Evolutionary conservation across 2,888 invertebrate genomes (phyloP), one percentile per base, ranked within the genome.

Genomic region (Macrophya annulata): DNA sequence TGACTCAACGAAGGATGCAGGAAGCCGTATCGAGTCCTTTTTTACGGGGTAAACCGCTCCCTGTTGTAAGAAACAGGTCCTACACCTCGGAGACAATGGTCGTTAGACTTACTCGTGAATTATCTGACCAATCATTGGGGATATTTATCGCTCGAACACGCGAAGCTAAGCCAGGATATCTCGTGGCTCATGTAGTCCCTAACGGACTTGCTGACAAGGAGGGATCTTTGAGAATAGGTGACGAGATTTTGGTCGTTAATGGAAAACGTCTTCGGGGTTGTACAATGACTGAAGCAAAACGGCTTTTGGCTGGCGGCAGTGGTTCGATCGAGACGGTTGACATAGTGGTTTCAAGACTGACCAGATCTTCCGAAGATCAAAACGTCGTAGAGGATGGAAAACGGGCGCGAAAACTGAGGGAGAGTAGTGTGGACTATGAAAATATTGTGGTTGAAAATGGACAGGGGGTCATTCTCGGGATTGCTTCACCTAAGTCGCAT

Each of bases 191-290:
- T 90, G 95, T 97, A 4, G 96, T 96, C 37, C 96, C 96, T 4
- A 96, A 95, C 85, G 96, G 96, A 87, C 92, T 96, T 87, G 96
- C 96, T 31, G 95, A 96, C 92, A 96, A 96, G 89, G 96, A 96
- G 89, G 96, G 96, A 0, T 94, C 95, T 0, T 92, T 97, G 84
- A 94, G 95, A 84, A 95, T 96, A 51, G 96, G 96, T 17, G 97
- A 97, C 91, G 96, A 97, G 91, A 95, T 97, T 43, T 94, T 97
- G 43, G 96, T 96, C 87, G 96, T 97, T 6, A 97, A 97, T 90
- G 97, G 97, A 15, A 95, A 95, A 86, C 94, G 96, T 88, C 94
- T 97, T 79, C 95, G 96, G 6, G 96, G 96, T 79, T 93, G 97
- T 25, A 95, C 95, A 45, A 96, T 96, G 95, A 92, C 95, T 0